Conservation (phyloP, 2,888 invertebrate species). For the Xestobium rufovillosum region DNA sequence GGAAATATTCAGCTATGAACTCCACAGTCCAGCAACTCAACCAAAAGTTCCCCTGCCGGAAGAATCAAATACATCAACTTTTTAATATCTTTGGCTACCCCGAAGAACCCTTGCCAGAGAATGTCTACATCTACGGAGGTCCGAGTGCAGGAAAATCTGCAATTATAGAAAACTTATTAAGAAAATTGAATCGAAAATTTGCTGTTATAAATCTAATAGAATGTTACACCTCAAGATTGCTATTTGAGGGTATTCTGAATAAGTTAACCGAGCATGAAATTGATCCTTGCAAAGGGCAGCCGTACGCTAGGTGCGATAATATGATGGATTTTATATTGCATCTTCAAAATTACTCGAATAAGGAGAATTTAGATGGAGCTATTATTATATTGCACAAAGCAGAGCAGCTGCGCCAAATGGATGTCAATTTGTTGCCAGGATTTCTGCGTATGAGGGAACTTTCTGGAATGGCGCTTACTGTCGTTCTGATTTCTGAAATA, state of each 20-base stretch:
- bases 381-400: slow-evolving; percentile 74
- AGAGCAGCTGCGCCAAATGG: slow-evolving; percentile 69
- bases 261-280: slow-evolving; percentile 46
- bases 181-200: slow-evolving; percentile 50
- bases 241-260: slow-evolving; percentile 68
- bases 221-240: slow-evolving; percentile 66
- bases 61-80: slow-evolving; percentile 36
- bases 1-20: too few relatives aligned
- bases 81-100: slow-evolving; percentile 42
- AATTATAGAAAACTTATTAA: slow-evolving; percentile 55
- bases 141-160: slow-evolving; percentile 79
- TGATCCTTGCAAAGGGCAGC: slow-evolving; percentile 37
- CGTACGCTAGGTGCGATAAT: slow-evolving; percentile 56
- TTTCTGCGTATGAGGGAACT: slow-evolving; percentile 69
- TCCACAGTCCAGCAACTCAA: slow-evolving; percentile 21
- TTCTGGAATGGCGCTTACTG: slow-evolving; percentile 61
- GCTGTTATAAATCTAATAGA: slow-evolving; percentile 73
- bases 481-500: slow-evolving; percentile 69
- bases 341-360: slow-evolving; percentile 29
- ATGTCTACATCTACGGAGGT: slow-evolving; percentile 74
- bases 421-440: slow-evolving; percentile 62
- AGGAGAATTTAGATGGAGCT: slow-evolving; percentile 47
- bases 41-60: slow-evolving; percentile 33
- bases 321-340: slow-evolving; percentile 56
- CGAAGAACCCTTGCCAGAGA: slow-evolving; percentile 58